phyloP scores from a whole-genome alignment of 2,888 invertebrate genomes.

The Euplexia lucipara region DNA sequence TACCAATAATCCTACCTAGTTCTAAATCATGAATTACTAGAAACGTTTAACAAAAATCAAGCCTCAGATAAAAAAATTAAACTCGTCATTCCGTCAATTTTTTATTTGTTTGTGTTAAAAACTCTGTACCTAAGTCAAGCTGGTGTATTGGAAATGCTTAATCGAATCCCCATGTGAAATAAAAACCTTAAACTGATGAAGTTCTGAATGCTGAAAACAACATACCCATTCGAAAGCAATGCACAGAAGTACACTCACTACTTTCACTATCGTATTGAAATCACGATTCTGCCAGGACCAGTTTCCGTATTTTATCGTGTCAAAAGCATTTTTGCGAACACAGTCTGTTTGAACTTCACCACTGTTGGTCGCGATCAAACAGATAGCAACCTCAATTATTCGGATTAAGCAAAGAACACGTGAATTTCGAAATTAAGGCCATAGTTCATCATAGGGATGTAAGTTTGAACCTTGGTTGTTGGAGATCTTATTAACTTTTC shows the following conservation, averaged over 20 bases:
- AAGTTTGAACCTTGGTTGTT: not conserved
- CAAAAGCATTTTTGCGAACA: slow-evolving; percentile 1
- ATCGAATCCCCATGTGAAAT: not conserved
- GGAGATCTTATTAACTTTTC: not conserved
- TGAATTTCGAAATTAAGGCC: slow-evolving; percentile 2
- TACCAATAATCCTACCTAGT: too few relatives aligned
- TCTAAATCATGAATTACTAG: too few relatives aligned
- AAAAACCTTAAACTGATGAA: too few relatives aligned
- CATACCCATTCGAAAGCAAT: not conserved
- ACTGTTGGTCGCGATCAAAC: slow-evolving; percentile 34
- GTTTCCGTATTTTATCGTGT: not conserved
- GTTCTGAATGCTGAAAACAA: not conserved
- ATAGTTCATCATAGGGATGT: not conserved
- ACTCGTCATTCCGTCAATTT: too few relatives aligned
- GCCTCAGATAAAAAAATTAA: too few relatives aligned
- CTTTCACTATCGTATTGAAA: not conserved
- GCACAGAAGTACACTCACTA: not conserved
- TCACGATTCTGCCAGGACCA: not conserved
- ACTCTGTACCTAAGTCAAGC: too few relatives aligned
- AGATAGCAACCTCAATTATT: slow-evolving; percentile 25
- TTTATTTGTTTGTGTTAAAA: too few relatives aligned
- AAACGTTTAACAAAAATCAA: too few relatives aligned
- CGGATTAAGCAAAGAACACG: not conserved
- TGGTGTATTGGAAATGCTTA: too few relatives aligned
- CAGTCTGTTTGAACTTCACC: slow-evolving; percentile 14